Evolutionary conservation across 2,888 invertebrate species (phyloP).

Genomic region (Zeuzera pyrina): DNA sequence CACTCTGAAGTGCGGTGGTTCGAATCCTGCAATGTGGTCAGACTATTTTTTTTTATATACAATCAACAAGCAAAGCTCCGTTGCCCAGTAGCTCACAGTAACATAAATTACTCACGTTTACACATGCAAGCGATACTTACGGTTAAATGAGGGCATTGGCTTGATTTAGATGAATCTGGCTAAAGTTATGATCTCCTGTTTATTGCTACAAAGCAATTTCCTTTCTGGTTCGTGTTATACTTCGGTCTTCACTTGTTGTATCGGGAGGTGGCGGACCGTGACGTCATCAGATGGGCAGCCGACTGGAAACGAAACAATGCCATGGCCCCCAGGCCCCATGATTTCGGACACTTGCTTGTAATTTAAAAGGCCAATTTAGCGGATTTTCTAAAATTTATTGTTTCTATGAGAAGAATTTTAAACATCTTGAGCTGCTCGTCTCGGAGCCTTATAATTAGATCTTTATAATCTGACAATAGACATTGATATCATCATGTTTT

Average conservation of each 20-base stretch:
- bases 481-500: no score
- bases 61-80: no score
- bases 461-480: no score
- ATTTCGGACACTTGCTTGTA: slow-evolving; percentile 22
- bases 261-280: slow-evolving; percentile 52
- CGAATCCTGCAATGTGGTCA: no score
- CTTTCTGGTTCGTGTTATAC: no score
- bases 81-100: no score
- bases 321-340: slow-evolving; percentile 30
- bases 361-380: background rate
- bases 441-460: no score
- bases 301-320: slow-evolving; percentile 48
- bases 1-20: no score
- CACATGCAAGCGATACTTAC: slow-evolving; percentile 7
- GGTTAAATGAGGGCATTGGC: slow-evolving; percentile 8
- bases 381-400: no score
- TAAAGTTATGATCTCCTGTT: background rate
- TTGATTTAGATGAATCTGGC: slow-evolving; percentile 1
- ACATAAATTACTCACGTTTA: slow-evolving; percentile 5
- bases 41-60: no score
- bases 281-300: slow-evolving; percentile 55
- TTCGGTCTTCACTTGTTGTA: slow-evolving; percentile 32
- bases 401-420: no score
- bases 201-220: background rate
- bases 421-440: no score